Conservation (phyloP, 2,888 invertebrate genomes). For the Tillus elongatus region DNA sequence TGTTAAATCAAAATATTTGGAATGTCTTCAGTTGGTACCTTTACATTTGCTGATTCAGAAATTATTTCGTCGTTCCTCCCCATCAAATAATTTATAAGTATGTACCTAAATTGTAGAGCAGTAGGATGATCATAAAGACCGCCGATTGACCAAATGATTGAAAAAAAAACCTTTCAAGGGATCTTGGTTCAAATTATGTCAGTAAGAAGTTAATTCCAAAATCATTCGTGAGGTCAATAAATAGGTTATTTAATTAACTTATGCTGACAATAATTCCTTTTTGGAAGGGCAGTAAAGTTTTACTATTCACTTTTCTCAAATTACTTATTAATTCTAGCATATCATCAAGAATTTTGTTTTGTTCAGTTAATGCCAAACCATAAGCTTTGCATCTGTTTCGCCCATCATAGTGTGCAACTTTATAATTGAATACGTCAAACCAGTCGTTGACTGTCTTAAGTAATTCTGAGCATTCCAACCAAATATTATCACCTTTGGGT, state of each 20-base stretch:
- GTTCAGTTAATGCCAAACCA: slow-evolving; percentile 20
- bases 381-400: no score
- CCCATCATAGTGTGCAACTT: no score
- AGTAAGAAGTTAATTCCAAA: slow-evolving; percentile 16
- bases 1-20: no score
- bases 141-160: slow-evolving; percentile 18
- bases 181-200: slow-evolving; percentile 17
- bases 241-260: slow-evolving; percentile 13
- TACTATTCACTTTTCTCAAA: slow-evolving; percentile 15
- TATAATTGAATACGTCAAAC: no score
- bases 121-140: slow-evolving; percentile 20
- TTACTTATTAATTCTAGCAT: slow-evolving; percentile 15
- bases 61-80: slow-evolving; percentile 19
- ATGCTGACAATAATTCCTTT: slow-evolving; percentile 20
- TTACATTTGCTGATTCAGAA: slow-evolving; percentile 17
- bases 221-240: slow-evolving; percentile 12
- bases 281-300: slow-evolving; percentile 21
- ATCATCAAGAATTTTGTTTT: slow-evolving; percentile 19
- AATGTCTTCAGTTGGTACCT: slow-evolving; percentile 5
- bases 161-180: slow-evolving; percentile 18
- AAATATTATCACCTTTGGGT: no score
- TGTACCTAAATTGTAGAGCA: slow-evolving; percentile 21
- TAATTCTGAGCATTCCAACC: slow-evolving; percentile 14
- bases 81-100: slow-evolving; percentile 16
- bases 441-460: slow-evolving; percentile 17